Evolutionary conservation across 2,888 invertebrate species (phyloP), one percentile per base, ranked within the genome.

Genomic region (Acleris literana): DNA sequence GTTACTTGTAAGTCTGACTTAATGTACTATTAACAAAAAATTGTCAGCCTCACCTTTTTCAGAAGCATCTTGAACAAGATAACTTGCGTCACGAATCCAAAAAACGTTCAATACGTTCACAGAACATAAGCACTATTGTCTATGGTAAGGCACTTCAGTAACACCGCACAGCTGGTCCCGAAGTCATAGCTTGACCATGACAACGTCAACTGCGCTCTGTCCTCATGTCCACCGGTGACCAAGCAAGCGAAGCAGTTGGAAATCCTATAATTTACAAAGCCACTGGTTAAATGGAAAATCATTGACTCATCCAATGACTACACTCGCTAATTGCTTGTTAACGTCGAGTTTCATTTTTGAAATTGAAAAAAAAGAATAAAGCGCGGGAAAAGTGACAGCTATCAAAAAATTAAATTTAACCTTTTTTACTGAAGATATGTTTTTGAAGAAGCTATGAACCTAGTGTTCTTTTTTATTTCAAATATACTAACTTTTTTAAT

Each of bases 261-360:
- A 89, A 87, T 75, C 90, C 92, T 92, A 89, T 84, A 92, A 92
- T 91, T 90, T 82, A 57, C 69, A 88, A 85, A 84, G 85, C 81
- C 81, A 80, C 75, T 78, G 72, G 78, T 88, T 88, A 86, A 82
- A 84, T 84, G 81, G 79, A 81, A 85, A 84, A 83, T 78, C 78
- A 76, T 75, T 79, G 81, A 78, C 83, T 84, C 78, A 79, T 84
- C 83, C 72, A 74, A 72, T 82, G 82, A 85, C 81, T 86, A 78
- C 83, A 82, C 86, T 59, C 59, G 73, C 68, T 89, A 88, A 90
- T 87, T 80, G 82, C 13, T 13, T 39, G 54, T 43, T 60, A 25
- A 22, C 39, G 22, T 33, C 5, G 29, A 29, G 49, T 54, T 58
- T 65, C 62, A 52, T 68, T 25, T 63, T 53, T 13, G n/a, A 22